Evolutionary conservation across 2,113 vertebrate genomes (phyloP).

Genomic region (Mugil cephalus): DNA sequence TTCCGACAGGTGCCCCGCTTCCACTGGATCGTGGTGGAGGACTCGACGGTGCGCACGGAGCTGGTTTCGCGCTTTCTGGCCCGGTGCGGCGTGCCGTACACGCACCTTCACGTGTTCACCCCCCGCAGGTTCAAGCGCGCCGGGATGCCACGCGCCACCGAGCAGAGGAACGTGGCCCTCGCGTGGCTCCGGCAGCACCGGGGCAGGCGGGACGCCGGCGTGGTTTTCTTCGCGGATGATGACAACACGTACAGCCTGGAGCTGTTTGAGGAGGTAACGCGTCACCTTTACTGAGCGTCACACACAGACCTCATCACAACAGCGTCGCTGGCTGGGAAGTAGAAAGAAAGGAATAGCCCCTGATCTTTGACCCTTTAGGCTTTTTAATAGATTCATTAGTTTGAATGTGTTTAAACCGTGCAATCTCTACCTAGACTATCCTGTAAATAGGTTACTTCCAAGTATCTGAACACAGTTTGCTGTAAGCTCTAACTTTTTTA

Average conservation of each 20-base stretch:
- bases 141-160: slow-evolving; percentile 94
- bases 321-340: no score
- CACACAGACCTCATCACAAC: neutral
- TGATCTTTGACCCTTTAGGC: no score
- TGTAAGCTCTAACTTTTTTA: no score
- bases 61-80: slow-evolving; percentile 92
- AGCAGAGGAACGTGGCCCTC: slow-evolving; percentile 95
- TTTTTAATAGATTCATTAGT: no score
- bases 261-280: slow-evolving; percentile 95
- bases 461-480: no score
- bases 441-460: no score
- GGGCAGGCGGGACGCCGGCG: slow-evolving; percentile 85
- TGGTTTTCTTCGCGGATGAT: slow-evolving; percentile 98
- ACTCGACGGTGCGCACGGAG: slow-evolving; percentile 89
- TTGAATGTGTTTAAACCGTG: no score
- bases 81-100: slow-evolving; percentile 87
- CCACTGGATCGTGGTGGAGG: slow-evolving; percentile 97
- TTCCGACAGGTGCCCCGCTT: slow-evolving; percentile 94
- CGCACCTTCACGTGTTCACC: slow-evolving; percentile 93
- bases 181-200: slow-evolving; percentile 92
- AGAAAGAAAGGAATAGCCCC: no score
- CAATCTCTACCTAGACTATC: no score
- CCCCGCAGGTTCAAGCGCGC: slow-evolving; percentile 94
- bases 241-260: slow-evolving; percentile 99
- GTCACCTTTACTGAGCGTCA: neutral